Conservation (phyloP, 37 sponge, comb jelly and placozoan genomes). For the Axinella damicornis region DNA sequence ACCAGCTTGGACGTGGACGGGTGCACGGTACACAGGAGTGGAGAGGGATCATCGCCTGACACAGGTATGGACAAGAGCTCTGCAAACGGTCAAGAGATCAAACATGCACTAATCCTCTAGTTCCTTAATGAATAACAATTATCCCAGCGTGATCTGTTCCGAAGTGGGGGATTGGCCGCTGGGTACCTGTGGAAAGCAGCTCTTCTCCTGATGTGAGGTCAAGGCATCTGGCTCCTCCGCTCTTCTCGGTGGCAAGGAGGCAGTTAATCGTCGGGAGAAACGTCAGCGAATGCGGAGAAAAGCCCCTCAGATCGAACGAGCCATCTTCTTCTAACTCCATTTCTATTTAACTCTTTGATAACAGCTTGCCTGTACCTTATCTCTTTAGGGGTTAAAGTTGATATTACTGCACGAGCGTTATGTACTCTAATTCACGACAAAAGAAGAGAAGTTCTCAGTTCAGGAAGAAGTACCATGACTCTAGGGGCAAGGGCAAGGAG, state of each 20-base stretch:
- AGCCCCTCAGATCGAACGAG: conserved; percentile 2
- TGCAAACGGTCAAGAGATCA: too few species aligned
- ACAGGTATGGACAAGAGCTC: too few species aligned
- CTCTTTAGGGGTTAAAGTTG: too few species aligned
- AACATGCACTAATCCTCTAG: too few species aligned
- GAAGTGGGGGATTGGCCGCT: not conserved
- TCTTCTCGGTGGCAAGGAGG: conserved; percentile 19
- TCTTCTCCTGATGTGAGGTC: conserved; percentile 19
- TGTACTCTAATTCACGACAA: conserved; percentile 27
- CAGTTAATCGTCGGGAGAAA: conserved; percentile 23
- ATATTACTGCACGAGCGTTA: not conserved
- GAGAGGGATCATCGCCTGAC: too few species aligned
- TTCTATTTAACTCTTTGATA: too few species aligned
- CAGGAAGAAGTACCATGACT: conserved; percentile 39
- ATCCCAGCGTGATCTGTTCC: too few species aligned
- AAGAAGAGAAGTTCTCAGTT: conserved; percentile 49
- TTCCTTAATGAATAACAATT: too few species aligned
- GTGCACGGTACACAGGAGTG: not conserved
- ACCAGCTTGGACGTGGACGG: conserved; percentile 52
- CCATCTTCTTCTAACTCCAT: conserved; percentile 12
- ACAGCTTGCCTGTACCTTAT: too few species aligned
- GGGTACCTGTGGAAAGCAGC: not conserved
- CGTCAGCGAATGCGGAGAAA: conserved; percentile 17
- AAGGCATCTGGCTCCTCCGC: conserved; percentile 11
- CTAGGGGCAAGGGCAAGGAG: conserved; percentile 1